Evolutionary conservation across 2,113 vertebrate species (phyloP), one percentile per base, ranked within the genome.

Genomic region (Circaetus cinerascens): DNA sequence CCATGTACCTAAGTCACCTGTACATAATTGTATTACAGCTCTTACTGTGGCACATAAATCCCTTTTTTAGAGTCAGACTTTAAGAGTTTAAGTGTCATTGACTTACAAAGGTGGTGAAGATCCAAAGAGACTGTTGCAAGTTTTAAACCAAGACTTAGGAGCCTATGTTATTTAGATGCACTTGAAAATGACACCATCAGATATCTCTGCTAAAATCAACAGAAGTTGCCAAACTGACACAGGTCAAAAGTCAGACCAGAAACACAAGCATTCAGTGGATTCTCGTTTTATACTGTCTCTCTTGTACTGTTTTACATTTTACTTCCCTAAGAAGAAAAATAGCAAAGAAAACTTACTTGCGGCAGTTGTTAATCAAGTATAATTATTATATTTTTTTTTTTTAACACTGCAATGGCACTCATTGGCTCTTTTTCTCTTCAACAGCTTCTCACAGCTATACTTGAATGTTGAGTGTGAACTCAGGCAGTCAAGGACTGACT

Each of bases 1-100:
- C 10, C 34, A 19, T 11, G 9, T 29, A 60, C 25, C n/a, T 30
- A 81, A 64, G 20, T 71, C 29, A 66, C 0, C 0, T 9, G 10
- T 26, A 38, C 18, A 11, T 80, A 57, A 72, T 15, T 43, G 13
- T 29, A 43, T 55, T 81, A 13, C 20, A 72, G 46, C 27, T 86
- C 41, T 75, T 83, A 36, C 30, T 55, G 57, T 79, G 56, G 29
- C 20, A 50, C 2, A 2, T 64, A 63, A 76, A 67, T 40, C 7
- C 5, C 3, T 11, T 67, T 79, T 82, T 77, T n/a, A 59, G 48
- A 25, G 38, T 30, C 62, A 93, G 26, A 60, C 20, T 20, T 72
- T 45, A 17, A 27, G 15, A 71, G 3, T 67, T 75, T 32, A 83
- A 32, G 11, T 66, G 26, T 46, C 45, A 71, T 25, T 66, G 60